phyloP scores from a whole-genome alignment of 2,888 invertebrate species.

The Rotaria sp. region DNA sequence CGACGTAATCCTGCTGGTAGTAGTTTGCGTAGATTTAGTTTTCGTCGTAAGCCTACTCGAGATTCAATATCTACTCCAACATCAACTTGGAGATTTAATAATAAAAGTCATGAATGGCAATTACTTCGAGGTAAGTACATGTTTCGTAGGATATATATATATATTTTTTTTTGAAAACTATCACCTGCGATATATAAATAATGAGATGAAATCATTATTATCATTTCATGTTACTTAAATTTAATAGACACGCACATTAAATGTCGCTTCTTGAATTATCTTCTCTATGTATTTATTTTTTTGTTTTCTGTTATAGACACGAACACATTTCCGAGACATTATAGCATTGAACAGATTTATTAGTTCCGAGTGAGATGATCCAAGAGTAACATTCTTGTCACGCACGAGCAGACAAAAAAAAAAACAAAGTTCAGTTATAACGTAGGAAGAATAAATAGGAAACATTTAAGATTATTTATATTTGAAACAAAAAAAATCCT shows the following conservation, averaged over 20 bases:
- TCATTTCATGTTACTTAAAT: not conserved
- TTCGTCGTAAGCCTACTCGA: slow-evolving; percentile 8
- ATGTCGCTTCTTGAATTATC: not conserved
- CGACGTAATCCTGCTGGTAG: not conserved
- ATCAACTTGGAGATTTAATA: not conserved
- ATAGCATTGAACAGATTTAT: not conserved
- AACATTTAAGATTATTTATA: not conserved
- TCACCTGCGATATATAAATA: not conserved
- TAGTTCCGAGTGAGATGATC: not conserved
- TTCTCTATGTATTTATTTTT: not conserved
- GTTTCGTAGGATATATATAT: not conserved
- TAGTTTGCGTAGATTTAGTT: slow-evolving; percentile 1
- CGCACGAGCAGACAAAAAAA: not conserved
- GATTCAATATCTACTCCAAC: not conserved
- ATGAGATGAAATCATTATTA: not conserved
- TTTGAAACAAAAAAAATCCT: not conserved
- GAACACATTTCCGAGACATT: not conserved
- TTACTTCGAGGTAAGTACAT: not conserved
- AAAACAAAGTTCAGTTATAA: not conserved
- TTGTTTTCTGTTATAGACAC: not conserved
- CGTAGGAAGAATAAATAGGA: not conserved
- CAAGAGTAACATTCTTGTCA: not conserved
- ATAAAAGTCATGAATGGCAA: slow-evolving; percentile 12
- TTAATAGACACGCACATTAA: not conserved
- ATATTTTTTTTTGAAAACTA: not conserved